Percentiles rank a stretch among this genome's conserved stretches.
These are phyloP conservation scores for Drosophila triauraria DNA, from an alignment of 1,140 invertebrate genomes.

Conservation along the genomic window DNA sequence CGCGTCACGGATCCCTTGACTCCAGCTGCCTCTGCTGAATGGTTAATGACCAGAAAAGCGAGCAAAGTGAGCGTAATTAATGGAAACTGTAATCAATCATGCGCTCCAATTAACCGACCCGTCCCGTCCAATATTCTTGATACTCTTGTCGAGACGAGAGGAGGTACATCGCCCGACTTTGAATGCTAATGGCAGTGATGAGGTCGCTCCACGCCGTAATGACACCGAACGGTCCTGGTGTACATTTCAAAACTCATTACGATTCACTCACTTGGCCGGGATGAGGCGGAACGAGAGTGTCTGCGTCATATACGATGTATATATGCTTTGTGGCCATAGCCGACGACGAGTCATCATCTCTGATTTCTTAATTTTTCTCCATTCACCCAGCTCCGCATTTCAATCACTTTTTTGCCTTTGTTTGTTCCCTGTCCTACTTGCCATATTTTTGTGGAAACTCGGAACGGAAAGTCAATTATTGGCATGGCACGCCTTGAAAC, in stretches of 20 bases:
- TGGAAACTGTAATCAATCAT: slow-evolving; percentile 79
- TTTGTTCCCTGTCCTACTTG: slow-evolving; percentile 8
- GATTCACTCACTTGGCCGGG: slow-evolving; percentile 37
- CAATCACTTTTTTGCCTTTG: slow-evolving; percentile 15
- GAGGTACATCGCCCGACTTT: background rate
- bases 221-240: slow-evolving; percentile 37
- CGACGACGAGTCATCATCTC: slow-evolving; percentile 37
- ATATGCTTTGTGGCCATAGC: slow-evolving; percentile 15
- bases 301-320: slow-evolving; percentile 5
- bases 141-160: slow-evolving; percentile 5
- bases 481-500: slow-evolving; percentile 4
- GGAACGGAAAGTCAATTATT: slow-evolving; percentile 20
- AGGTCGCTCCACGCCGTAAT: slow-evolving; percentile 24
- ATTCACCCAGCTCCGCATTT: slow-evolving; percentile 18
- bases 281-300: background rate
- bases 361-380: slow-evolving; percentile 40
- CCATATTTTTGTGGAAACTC: background rate
- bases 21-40: slow-evolving; percentile 28
- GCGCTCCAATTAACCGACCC: slow-evolving; percentile 73
- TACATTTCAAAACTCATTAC: slow-evolving; percentile 72
- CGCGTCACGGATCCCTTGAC: slow-evolving; percentile 12
- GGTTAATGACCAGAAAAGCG: slow-evolving; percentile 77
- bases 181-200: slow-evolving; percentile 54
- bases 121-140: slow-evolving; percentile 16
- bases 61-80: slow-evolving; percentile 69